These are phyloP conservation scores for Creontiades dilutus DNA, from an alignment of 2,888 invertebrate genomes.

Conservation along the genomic window DNA sequence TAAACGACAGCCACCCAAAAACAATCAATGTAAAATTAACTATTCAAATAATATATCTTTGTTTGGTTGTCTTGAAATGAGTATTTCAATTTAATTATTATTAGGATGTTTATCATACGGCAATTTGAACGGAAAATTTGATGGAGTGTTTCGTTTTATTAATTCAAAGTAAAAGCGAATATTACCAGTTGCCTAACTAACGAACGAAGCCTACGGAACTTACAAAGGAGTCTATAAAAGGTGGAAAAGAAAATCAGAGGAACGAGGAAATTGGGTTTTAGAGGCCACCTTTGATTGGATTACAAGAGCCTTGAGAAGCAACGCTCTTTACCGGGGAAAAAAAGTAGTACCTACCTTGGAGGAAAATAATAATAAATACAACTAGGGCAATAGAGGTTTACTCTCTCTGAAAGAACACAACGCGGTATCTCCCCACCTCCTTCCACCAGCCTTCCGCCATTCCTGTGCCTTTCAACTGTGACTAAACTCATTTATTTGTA, in stretches of 20 bases:
- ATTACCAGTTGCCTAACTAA: not conserved
- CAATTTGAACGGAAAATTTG: too few species aligned
- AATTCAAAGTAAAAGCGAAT: too few species aligned
- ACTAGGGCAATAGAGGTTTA: constrained; percentile 13
- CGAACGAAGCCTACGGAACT: not conserved
- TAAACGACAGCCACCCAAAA: too few species aligned
- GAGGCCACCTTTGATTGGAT: constrained; percentile 13
- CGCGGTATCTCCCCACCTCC: not conserved
- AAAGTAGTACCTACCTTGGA: not conserved
- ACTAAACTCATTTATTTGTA: constrained; percentile 56
- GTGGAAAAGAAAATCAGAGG: not conserved
- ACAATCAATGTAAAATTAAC: too few species aligned
- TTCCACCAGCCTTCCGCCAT: not conserved
- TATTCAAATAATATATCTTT: too few species aligned
- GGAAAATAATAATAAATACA: constrained; percentile 7
- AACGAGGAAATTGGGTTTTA: not conserved
- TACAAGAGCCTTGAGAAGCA: not conserved
- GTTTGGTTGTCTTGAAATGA: too few species aligned
- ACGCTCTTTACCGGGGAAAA: not conserved
- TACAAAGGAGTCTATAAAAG: not conserved
- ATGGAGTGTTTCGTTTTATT: too few species aligned
- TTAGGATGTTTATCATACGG: too few species aligned
- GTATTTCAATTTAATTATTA: too few species aligned
- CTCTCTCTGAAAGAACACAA: constrained; percentile 9
- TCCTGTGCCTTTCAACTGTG: constrained; percentile 23